Evolutionary conservation across 2,888 invertebrate species (phyloP).

Genomic region (Ochropacha duplaris): DNA sequence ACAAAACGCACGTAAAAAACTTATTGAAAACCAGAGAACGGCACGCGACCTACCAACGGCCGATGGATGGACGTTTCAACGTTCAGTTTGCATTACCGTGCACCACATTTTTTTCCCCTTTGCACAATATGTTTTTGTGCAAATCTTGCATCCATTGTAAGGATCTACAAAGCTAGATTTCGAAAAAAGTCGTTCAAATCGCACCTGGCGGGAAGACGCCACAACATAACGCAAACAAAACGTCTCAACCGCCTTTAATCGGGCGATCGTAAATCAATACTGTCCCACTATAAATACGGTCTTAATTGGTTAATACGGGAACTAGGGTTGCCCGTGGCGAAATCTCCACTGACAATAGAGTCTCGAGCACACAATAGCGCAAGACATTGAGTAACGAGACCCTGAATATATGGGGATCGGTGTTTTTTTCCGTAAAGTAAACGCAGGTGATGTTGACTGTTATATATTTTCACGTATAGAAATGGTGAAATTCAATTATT

Average conservation of each 20-base stretch:
- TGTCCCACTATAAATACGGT: slow-evolving; percentile 66
- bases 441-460: slow-evolving; percentile 72
- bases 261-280: slow-evolving; percentile 60
- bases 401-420: slow-evolving; percentile 68
- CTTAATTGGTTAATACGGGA: slow-evolving; percentile 62
- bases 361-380: slow-evolving; percentile 55
- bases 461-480: slow-evolving; percentile 46
- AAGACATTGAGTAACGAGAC: slow-evolving; percentile 78
- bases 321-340: slow-evolving; percentile 43
- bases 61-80: slow-evolving; percentile 37
- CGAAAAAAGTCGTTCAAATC: slow-evolving; percentile 48
- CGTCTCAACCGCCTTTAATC: slow-evolving; percentile 47
- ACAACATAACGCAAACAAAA: slow-evolving; percentile 29
- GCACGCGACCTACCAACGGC: slow-evolving; percentile 70
- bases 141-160: slow-evolving; percentile 78
- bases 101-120: slow-evolving; percentile 60
- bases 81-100: slow-evolving; percentile 46
- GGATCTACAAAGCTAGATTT: slow-evolving; percentile 61
- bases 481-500: slow-evolving; percentile 76
- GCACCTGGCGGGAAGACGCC: slow-evolving; percentile 74
- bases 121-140: slow-evolving; percentile 75
- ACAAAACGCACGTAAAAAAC: slow-evolving; percentile 37
- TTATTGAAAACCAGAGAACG: slow-evolving; percentile 54
- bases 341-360: slow-evolving; percentile 55
- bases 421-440: slow-evolving; percentile 51